Evolutionary conservation across 2,797 vertebrate genomes (phyloP), one percentile per base, ranked within the genome.

Genomic region (Thamnophis elegans): DNA sequence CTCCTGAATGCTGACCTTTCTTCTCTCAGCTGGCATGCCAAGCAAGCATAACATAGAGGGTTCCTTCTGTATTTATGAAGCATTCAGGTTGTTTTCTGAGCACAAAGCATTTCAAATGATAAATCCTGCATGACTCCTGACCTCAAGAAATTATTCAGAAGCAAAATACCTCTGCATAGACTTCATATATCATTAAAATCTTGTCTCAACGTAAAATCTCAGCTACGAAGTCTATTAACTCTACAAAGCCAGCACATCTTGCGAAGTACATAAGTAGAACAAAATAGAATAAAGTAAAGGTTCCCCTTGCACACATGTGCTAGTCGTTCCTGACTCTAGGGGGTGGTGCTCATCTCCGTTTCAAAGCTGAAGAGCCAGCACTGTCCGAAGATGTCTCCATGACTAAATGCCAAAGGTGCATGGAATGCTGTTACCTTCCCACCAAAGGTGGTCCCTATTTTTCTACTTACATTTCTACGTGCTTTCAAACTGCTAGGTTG

Each of bases 161-260:
- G 93, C 93, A 92, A 94, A 7, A 18, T 92, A 82, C 42, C 13
- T 89, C n/a, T 42, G 20, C 26, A 51, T 42, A 92, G 93, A 93
- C 60, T 94, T 88, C 53, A 85, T 89, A 93, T 92, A 93, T 88
- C 89, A 60, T 90, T 32, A 78, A 93, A 94, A 94, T 26, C 56
- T 87, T 93, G 86, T 58, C 65, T 95, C 92, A 91, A 36, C 90
- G 93, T 62, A 92, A 65, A 92, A 92, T 0, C n/a, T 89, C 36
- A 1, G 5, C 16, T 94, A 92, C 68, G 82, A 93, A 91, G 88
- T 59, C 90, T 60, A 68, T 87, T 94, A 94, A 88, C 68, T 62
- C 91, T 93, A 78, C 87, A 93, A 90, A 93, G 91, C 55, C 87
- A 90, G 89, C 91, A 89, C 65, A 93, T 58, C 93, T 94, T 92